A percentile compares a stretch with the other conserved stretches of the same genome.
These are phyloP conservation scores for Hartigia nigra DNA, from an alignment of 2,888 invertebrate species.

Conservation along the genomic window DNA sequence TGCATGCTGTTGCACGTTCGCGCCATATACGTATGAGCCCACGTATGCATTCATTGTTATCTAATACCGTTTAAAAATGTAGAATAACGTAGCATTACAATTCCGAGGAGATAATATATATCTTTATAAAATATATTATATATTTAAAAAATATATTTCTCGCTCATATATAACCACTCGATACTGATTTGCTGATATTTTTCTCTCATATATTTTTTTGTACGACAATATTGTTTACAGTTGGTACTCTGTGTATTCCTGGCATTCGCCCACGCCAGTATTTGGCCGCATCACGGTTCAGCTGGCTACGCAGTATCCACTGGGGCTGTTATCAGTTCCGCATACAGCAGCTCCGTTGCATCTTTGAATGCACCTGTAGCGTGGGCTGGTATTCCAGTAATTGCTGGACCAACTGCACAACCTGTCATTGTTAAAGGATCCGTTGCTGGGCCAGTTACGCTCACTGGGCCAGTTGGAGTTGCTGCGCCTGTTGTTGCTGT, in stretches of 20 bases:
- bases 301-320: constrained; percentile 43
- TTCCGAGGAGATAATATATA: too few relatives aligned
- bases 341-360: too few relatives aligned
- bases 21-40: constrained; percentile 2
- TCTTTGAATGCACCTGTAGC: too few relatives aligned
- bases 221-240: constrained; percentile 18
- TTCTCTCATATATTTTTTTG: too few relatives aligned
- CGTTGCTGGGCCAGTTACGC: constrained; percentile 22
- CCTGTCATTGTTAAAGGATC: constrained; percentile 24
- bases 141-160: too few relatives aligned
- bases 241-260: constrained; percentile 34
- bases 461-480: not conserved
- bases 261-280: constrained; percentile 37
- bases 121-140: too few relatives aligned
- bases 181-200: too few relatives aligned
- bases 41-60: not conserved
- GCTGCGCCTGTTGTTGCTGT: too few relatives aligned
- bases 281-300: constrained; percentile 48
- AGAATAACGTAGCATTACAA: too few relatives aligned
- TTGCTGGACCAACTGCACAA: constrained; percentile 22
- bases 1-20: not conserved
- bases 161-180: too few relatives aligned
- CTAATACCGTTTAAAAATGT: too few relatives aligned
- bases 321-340: constrained; percentile 12
- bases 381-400: constrained; percentile 3